Evolutionary conservation across 2,797 vertebrate species (phyloP).

Genomic region (Novumbra hubbsi): DNA sequence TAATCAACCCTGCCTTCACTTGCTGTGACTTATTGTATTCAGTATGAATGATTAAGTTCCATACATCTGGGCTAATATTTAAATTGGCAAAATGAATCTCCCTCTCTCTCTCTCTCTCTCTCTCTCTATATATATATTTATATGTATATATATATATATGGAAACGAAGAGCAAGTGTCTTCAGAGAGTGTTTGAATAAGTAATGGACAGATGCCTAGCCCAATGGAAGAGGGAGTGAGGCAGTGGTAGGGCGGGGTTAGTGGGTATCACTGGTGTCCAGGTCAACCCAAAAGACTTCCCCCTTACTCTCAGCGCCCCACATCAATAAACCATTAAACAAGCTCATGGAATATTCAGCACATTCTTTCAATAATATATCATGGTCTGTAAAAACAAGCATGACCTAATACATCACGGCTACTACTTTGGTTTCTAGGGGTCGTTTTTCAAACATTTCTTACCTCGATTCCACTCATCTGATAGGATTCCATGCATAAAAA

Average conservation of each 20-base stretch:
- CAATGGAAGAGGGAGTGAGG: not conserved
- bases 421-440: conserved; percentile 29
- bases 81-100: conserved; percentile 20
- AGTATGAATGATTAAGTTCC: not conserved
- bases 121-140: too few relatives aligned
- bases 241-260: not conserved
- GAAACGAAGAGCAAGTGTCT: not conserved
- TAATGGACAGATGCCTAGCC: not conserved
- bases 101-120: too few relatives aligned
- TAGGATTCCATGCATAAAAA: too few relatives aligned
- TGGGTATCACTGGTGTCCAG: not conserved
- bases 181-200: not conserved
- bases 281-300: not conserved
- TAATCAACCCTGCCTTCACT: not conserved
- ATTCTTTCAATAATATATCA: conserved; percentile 67
- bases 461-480: too few relatives aligned
- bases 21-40: not conserved
- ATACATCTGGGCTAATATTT: conserved; percentile 7
- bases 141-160: not conserved
- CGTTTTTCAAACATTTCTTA: too few relatives aligned
- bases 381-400: conserved; percentile 48
- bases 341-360: conserved; percentile 61
- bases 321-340: conserved; percentile 72
- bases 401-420: conserved; percentile 47
- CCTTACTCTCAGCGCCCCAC: conserved; percentile 13